phyloP scores from a whole-genome alignment of 2,113 vertebrate species.

The Austrofundulus limnaeus region DNA sequence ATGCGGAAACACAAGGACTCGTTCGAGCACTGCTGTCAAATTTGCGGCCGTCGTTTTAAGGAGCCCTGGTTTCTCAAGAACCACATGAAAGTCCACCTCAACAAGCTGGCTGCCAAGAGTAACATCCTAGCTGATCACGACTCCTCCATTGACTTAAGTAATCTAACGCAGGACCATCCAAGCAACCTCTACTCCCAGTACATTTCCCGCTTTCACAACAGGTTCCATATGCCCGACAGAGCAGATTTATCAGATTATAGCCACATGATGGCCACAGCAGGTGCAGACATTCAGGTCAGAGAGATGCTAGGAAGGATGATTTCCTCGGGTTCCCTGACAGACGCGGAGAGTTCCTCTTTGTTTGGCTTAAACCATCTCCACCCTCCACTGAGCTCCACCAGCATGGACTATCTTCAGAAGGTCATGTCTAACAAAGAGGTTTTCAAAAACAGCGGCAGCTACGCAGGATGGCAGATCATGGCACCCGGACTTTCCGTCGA shows the following conservation, averaged over 20 bases:
- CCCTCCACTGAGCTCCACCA: constrained; percentile 88
- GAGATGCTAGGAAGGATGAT: constrained; percentile 93
- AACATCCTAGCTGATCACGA: constrained; percentile 75
- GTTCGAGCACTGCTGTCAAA: constrained; percentile 98
- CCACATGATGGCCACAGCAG: constrained; percentile 86
- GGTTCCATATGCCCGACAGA: constrained; percentile 88
- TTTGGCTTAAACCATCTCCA: constrained; percentile 88
- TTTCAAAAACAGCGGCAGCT: constrained; percentile 86
- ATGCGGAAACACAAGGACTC: constrained; percentile 99
- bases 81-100: constrained; percentile 99
- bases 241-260: constrained; percentile 84
- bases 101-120: constrained; percentile 93
- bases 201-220: constrained; percentile 90
- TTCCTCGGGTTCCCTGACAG: constrained; percentile 79
- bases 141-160: constrained; percentile 76
- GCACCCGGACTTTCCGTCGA: constrained; percentile 89
- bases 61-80: constrained; percentile 99
- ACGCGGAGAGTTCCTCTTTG: constrained; percentile 89
- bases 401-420: constrained; percentile 92
- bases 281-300: constrained; percentile 88
- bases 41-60: constrained; percentile 96
- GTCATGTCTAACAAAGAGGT: constrained; percentile 87
- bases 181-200: constrained; percentile 92
- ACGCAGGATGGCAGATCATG: constrained; percentile 97
- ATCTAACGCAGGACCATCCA: constrained; percentile 87